A percentile compares a stretch with the other conserved stretches of the same genome.
These are phyloP conservation scores for Uropetala carovei DNA, from an alignment of 2,888 invertebrate genomes.

Conservation along the genomic window DNA sequence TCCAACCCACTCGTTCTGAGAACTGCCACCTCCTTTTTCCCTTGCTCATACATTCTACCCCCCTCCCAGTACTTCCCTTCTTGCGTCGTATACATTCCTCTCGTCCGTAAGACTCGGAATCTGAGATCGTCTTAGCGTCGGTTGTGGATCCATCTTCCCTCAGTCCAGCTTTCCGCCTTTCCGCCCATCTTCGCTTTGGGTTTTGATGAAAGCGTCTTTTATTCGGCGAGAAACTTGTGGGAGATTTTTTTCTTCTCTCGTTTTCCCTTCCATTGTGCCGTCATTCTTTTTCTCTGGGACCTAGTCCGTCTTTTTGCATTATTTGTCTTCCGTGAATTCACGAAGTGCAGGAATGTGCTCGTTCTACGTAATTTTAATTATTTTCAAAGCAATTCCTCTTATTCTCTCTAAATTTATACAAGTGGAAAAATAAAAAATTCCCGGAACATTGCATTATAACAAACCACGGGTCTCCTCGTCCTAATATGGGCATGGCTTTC, in stretches of 20 bases:
- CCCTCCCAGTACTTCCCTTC: background rate
- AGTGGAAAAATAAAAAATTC: background rate
- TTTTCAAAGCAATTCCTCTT: no score
- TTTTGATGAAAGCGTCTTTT: background rate
- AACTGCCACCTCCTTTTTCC: background rate
- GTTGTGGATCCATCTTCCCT: background rate
- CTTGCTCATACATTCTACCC: background rate
- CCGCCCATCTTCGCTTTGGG: background rate
- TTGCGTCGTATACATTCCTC: background rate
- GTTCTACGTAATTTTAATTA: no score
- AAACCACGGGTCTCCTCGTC: no score
- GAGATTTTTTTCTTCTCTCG: background rate
- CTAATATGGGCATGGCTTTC: no score
- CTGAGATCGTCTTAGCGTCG: background rate
- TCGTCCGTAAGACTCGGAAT: background rate
- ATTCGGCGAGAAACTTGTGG: background rate
- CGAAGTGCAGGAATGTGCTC: no score
- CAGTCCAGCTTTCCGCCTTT: background rate
- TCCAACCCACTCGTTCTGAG: background rate
- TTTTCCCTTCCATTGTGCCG: no score
- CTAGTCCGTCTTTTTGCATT: no score
- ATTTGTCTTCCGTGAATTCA: no score
- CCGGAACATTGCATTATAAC: no score
- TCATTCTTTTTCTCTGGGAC: no score
- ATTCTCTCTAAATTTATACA: no score